These are phyloP conservation scores for Uria aalge DNA, from an alignment of 2,113 vertebrate species.

Conservation along the genomic window DNA sequence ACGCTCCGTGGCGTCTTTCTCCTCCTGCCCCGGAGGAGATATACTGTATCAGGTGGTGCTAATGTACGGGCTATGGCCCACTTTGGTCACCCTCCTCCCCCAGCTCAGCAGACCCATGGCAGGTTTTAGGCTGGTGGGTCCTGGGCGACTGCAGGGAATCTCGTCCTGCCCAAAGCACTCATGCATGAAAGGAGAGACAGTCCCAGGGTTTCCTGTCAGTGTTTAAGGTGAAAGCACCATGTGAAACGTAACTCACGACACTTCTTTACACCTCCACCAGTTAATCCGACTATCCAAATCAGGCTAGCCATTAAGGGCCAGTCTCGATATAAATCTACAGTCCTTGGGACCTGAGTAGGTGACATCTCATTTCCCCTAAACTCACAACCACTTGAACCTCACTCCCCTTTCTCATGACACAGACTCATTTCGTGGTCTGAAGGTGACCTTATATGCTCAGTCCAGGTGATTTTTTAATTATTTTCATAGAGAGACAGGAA, in stretches of 20 bases:
- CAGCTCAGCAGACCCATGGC: not conserved
- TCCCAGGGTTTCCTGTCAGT: not conserved
- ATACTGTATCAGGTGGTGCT: not conserved
- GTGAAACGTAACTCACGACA: not conserved
- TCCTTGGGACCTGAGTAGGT: not conserved
- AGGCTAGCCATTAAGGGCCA: not conserved
- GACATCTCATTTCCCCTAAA: not conserved
- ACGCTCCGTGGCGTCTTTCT: not conserved
- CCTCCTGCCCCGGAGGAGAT: not conserved
- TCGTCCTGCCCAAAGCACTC: not conserved
- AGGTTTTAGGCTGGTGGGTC: not conserved
- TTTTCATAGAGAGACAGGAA: not conserved
- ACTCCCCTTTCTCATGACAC: not conserved
- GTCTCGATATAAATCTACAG: not conserved
- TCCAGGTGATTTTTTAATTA: not conserved
- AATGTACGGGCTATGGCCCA: not conserved
- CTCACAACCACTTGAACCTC: not conserved
- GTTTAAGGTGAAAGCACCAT: not conserved
- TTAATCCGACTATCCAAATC: not conserved
- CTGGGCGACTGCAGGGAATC: not conserved
- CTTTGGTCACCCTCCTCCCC: not conserved
- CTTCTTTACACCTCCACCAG: not conserved
- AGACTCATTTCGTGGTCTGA: not conserved
- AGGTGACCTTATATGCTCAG: not conserved
- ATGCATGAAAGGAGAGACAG: fast-evolving